Percentiles rank a stretch among this genome's conserved stretches.
These are phyloP conservation scores for Euclidia mi DNA, from an alignment of 2,888 invertebrate genomes.

Conservation along the genomic window DNA sequence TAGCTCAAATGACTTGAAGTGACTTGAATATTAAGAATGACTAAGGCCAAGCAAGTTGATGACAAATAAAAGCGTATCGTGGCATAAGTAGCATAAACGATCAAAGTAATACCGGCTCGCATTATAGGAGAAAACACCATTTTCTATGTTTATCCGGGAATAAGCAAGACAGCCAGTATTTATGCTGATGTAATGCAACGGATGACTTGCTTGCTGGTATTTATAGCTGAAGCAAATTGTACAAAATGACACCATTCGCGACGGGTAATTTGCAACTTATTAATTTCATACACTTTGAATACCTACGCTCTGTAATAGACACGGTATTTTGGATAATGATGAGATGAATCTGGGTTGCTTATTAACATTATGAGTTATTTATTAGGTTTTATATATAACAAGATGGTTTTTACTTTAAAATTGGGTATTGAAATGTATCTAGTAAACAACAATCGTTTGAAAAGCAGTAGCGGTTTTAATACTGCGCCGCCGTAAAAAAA, in stretches of 20 bases:
- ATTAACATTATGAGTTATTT: background rate
- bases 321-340: background rate
- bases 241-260: constrained; percentile 55
- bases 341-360: background rate
- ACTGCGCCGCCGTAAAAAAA: too few species aligned
- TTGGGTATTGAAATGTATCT: too few species aligned
- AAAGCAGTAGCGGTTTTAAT: too few species aligned
- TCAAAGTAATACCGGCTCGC: background rate
- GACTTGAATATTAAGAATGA: too few species aligned
- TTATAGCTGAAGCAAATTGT: constrained; percentile 52
- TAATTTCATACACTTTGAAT: constrained; percentile 25
- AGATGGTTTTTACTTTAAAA: too few species aligned
- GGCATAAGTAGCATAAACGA: background rate
- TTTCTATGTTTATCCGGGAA: constrained; percentile 47
- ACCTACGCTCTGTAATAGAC: background rate
- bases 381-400: background rate
- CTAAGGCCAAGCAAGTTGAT: too few species aligned
- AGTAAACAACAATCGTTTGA: too few species aligned
- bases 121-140: constrained; percentile 34
- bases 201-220: constrained; percentile 34
- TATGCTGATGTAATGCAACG: constrained; percentile 49
- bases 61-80: too few species aligned
- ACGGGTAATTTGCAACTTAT: constrained; percentile 41
- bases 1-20: too few species aligned
- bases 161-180: constrained; percentile 23